Evolutionary conservation across 2,888 invertebrate genomes (phyloP).

Genomic region (Drosophila histrio): DNA sequence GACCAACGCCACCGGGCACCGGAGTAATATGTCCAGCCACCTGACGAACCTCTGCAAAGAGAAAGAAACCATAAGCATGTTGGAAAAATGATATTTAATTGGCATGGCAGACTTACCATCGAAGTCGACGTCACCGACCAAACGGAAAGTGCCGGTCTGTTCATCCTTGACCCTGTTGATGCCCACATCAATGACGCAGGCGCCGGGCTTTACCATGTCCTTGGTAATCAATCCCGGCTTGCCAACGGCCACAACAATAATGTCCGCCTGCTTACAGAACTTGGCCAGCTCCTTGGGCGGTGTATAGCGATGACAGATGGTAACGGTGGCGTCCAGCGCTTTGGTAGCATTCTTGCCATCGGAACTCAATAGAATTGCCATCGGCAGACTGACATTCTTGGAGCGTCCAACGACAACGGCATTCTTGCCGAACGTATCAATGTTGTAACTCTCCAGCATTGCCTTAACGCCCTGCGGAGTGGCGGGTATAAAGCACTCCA

Average conservation of each 20-base stretch:
- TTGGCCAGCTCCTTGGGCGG: conserved; percentile 90
- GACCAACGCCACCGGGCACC: conserved; percentile 96
- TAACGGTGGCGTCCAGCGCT: conserved; percentile 94
- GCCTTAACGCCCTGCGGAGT: conserved; percentile 89
- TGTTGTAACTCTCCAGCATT: conserved; percentile 85
- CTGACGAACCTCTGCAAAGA: conserved; percentile 88
- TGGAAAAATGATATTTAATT: not conserved
- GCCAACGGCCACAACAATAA: conserved; percentile 85
- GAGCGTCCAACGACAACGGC: conserved; percentile 95
- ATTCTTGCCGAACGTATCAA: conserved; percentile 93
- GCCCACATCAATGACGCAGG: conserved; percentile 95
- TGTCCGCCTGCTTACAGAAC: conserved; percentile 86
- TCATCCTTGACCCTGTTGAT: conserved; percentile 89
- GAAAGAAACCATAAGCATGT: not conserved
- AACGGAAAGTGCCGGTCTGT: conserved; percentile 87
- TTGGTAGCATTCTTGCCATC: conserved; percentile 89
- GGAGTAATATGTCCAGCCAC: conserved; percentile 94
- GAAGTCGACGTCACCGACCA: conserved; percentile 96
- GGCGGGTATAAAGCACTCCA: conserved; percentile 91
- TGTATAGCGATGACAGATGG: conserved; percentile 95
- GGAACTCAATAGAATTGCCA: conserved; percentile 92
- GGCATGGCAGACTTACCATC: conserved; percentile 85
- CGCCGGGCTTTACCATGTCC: conserved; percentile 95
- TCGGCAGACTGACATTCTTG: conserved; percentile 96
- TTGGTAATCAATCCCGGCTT: conserved; percentile 90